A percentile compares a stretch with the other conserved stretches of the same genome.
These are phyloP conservation scores for Phalacrocorax brasilianus DNA, from an alignment of 2,113 vertebrate species.

Conservation along the genomic window DNA sequence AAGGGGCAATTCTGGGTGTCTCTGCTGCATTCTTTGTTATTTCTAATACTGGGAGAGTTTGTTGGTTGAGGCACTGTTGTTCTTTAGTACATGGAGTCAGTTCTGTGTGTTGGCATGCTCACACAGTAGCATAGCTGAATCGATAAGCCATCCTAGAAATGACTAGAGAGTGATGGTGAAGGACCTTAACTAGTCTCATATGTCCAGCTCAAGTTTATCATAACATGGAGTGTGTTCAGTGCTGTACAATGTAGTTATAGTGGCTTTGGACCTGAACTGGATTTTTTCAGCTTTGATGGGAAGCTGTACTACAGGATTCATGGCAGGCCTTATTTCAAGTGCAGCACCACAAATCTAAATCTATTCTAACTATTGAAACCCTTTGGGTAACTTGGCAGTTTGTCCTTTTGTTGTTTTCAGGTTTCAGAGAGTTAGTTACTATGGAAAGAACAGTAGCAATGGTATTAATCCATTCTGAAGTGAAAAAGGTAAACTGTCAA, in stretches of 20 bases:
- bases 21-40: background rate
- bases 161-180: background rate
- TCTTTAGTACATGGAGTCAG: fast-evolving
- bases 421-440: background rate
- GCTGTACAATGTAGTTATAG: background rate
- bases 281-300: background rate
- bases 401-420: background rate
- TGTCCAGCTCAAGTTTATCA: background rate
- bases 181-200: fast-evolving
- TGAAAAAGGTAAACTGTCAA: background rate
- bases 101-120: background rate
- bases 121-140: background rate
- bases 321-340: background rate
- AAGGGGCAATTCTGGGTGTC: background rate
- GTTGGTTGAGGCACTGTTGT: background rate
- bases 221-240: background rate
- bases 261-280: background rate
- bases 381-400: background rate
- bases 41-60: background rate
- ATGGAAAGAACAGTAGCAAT: background rate
- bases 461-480: background rate
- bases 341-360: background rate
- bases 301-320: background rate
- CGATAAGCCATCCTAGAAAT: background rate
- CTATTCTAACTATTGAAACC: fast-evolving